Conservation (phyloP, 2,797 vertebrate species). For the Muscicapa comitata region DNA sequence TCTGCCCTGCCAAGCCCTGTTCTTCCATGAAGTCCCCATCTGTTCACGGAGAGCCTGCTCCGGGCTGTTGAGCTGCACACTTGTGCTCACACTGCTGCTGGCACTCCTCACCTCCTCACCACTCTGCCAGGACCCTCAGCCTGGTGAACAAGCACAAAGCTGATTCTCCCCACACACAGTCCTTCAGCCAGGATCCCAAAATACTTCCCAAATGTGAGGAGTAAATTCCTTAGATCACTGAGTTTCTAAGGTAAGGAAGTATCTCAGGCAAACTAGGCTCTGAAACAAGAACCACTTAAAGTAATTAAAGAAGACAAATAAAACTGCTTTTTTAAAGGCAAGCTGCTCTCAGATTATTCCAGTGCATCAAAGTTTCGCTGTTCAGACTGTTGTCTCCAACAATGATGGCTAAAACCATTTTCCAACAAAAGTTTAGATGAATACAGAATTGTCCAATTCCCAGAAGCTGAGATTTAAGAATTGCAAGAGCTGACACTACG, state of each 20-base stretch:
- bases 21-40: not conserved
- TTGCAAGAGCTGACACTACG: not conserved
- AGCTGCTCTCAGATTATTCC: not conserved
- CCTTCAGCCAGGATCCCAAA: not conserved
- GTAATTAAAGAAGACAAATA: not conserved
- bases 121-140: not conserved
- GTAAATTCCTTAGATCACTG: fast-evolving
- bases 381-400: not conserved
- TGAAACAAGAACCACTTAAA: not conserved
- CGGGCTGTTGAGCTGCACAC: not conserved
- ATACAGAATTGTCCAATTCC: not conserved
- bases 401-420: not conserved
- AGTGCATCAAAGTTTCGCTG: not conserved
- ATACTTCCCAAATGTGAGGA: not conserved
- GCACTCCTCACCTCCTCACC: fast-evolving
- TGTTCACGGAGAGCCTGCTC: not conserved
- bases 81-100: not conserved
- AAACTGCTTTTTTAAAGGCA: not conserved
- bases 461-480: not conserved
- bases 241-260: not conserved
- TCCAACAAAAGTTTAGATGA: conserved; percentile 4
- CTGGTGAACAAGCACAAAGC: not conserved
- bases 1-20: not conserved
- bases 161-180: not conserved
- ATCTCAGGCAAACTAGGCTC: not conserved